Conservation (phyloP, 2,888 invertebrate genomes). For the Clistopyga incitator region DNA sequence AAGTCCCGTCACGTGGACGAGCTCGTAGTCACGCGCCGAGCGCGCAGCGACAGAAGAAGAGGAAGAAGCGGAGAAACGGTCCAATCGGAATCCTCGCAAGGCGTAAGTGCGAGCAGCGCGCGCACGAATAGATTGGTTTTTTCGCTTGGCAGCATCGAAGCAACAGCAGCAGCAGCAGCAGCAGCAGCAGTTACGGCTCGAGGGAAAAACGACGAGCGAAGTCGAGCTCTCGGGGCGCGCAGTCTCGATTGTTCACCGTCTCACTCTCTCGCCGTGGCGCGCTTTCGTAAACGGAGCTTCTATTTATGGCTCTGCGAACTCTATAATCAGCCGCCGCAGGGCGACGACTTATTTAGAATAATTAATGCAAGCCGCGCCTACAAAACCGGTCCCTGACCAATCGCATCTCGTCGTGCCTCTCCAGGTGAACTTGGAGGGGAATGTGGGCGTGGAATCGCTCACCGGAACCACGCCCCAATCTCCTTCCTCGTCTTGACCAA, state of each 20-base stretch:
- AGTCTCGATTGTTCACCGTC: conserved; percentile 59
- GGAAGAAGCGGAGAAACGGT: conserved; percentile 62
- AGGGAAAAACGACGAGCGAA: conserved; percentile 31
- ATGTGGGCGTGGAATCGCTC: conserved; percentile 64
- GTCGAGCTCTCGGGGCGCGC: conserved; percentile 31
- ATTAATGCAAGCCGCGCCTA: conserved; percentile 81
- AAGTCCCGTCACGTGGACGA: conserved; percentile 50
- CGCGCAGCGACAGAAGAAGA: conserved; percentile 26
- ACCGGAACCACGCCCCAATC: conserved; percentile 41
- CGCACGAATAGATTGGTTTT: conserved; percentile 54
- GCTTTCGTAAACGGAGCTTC: conserved; percentile 82
- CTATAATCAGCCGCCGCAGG: conserved; percentile 82
- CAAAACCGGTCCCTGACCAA: conserved; percentile 77
- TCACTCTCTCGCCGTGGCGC: conserved; percentile 67
- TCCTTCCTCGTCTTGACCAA: conserved; percentile 17
- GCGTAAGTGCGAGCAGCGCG: conserved; percentile 44
- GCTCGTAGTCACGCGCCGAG: conserved; percentile 48
- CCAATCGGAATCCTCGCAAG: conserved; percentile 53
- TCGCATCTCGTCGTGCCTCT: conserved; percentile 71
- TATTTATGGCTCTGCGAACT: conserved; percentile 83
- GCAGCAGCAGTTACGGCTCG: conserved; percentile 53
- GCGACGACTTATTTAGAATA: conserved; percentile 84
- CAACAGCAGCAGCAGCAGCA: conserved; percentile 35
- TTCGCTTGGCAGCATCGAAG: conserved; percentile 45
- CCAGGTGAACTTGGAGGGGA: conserved; percentile 72